Base-by-base conservation (phyloP, 2,888 invertebrate genomes). In the Mayetiola destructor region DNA sequence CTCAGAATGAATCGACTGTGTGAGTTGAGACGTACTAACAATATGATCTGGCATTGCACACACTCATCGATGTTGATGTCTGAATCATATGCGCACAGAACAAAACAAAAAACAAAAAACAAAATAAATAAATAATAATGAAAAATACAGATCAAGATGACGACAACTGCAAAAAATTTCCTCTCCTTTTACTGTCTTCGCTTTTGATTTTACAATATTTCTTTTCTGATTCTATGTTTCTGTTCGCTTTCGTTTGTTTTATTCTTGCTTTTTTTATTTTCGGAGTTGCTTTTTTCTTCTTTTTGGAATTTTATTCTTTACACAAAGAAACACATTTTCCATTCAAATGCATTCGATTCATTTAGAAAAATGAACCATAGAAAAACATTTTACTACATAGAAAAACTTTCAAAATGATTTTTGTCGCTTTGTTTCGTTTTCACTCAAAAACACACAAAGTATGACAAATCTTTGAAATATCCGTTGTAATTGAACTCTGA, bases 51-150 rank as follows among this genome's bases (percentile, higher is more conserved):
- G 29, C 8, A 48, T 9, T 8, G 18, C n/a, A 27, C 48, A 48
- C 48, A 48, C 3, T 48, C 48, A 48, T 48, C 48, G 48, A 48
- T 48, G 48, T n/a, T n/a, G n/a, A 48, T 48, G 48, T 27, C 27
- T 48, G 5, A 27, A 48, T 48, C 48, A 27, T 16, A n/a, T 14
- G 3, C n/a, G n/a, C n/a, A n/a, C n/a, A n/a, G n/a, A n/a, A n/a
- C n/a, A n/a, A n/a, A n/a, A n/a, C n/a, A n/a, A n/a, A n/a, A n/a
- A n/a, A n/a, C n/a, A n/a, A n/a, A n/a, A n/a, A n/a, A n/a, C n/a
- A n/a, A n/a, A n/a, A n/a, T n/a, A n/a, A n/a, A n/a, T n/a, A n/a
- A n/a, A n/a, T n/a, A n/a, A n/a, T n/a, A n/a, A n/a, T n/a, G n/a
- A n/a, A n/a, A 4, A 2, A 16, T 27, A 16, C 27, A 16, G 16